A percentile compares a stretch with the other conserved stretches of the same genome.
These are phyloP conservation scores for Pterostichus madidus DNA, from an alignment of 2,888 invertebrate species.

Conservation along the genomic window DNA sequence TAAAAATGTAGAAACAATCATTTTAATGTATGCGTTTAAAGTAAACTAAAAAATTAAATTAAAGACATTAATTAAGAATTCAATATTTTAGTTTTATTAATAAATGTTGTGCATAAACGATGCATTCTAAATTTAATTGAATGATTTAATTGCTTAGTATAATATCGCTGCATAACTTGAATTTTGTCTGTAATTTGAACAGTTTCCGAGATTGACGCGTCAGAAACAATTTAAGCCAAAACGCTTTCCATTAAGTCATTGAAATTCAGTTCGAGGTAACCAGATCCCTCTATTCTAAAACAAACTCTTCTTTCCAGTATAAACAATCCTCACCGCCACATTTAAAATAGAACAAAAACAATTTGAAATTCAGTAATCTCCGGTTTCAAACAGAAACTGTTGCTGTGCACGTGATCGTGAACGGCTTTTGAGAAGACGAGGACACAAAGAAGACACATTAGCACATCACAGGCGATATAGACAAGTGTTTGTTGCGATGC, in stretches of 20 bases:
- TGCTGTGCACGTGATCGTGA: neutral
- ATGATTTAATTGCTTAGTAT: no score
- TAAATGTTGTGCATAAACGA: no score
- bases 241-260: neutral
- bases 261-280: neutral
- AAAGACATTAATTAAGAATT: no score
- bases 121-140: no score
- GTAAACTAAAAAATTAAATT: no score
- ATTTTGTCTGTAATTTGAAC: no score
- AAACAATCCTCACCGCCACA: neutral
- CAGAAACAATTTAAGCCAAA: neutral
- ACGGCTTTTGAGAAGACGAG: neutral
- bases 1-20: no score
- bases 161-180: no score
- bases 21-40: no score
- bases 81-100: no score
- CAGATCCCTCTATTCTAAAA: neutral
- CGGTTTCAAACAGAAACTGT: neutral
- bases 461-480: neutral
- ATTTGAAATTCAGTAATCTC: neutral
- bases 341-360: slow-evolving; percentile 15
- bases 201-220: neutral
- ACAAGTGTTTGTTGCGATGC: neutral
- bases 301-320: neutral
- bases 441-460: neutral